Base-by-base conservation (phyloP, 2,113 vertebrate genomes). In the Blennius ocellaris region DNA sequence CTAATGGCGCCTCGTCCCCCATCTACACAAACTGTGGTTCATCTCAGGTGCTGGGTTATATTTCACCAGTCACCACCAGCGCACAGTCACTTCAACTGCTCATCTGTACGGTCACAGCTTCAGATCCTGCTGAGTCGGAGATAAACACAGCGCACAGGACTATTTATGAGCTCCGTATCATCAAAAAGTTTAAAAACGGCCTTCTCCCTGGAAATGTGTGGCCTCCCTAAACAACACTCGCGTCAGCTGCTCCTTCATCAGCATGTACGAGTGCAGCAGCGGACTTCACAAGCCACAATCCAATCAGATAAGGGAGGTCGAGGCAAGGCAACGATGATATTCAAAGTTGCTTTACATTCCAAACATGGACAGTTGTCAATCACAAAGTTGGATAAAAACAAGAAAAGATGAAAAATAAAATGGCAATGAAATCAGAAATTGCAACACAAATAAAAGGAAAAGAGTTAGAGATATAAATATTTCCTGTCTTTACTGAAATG, bases 111-210 rank as follows among this genome's bases (percentile, higher is more conserved):
- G 21, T 63, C 51, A 9, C 48, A 54, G 55, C 14, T 47, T 9
- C 53, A 73, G 83, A 55, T 39, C 21, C 38, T 44, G 39, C 71
- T 78, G 71, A 82, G 61, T 71, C 69, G 1, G 45, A 72, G 51
- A 64, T 47, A 68, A 48, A 56, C 38, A 36, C 43, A 5, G 10
- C 48, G 11, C 17, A 39, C 47, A 53, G 45, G 17, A 36, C 58
- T 66, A 53, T 61, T 83, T 75, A 80, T 66, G 55, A 87, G 62
- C 79, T 71, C 64, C 45, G 69, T 0, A 15, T 66, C 68, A 30
- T 49, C 44, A 36, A 58, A 43, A 81, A 75, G 36, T 38, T 40
- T 15, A 58, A 64, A 41, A 62, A n/a, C 6, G 49, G 14, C 17
- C 9, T 51, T 5, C 7, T 5, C 58, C 56, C 21, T 71, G 40